These are phyloP conservation scores for Sterna hirundo DNA, from an alignment of 2,113 vertebrate species.

Conservation along the genomic window DNA sequence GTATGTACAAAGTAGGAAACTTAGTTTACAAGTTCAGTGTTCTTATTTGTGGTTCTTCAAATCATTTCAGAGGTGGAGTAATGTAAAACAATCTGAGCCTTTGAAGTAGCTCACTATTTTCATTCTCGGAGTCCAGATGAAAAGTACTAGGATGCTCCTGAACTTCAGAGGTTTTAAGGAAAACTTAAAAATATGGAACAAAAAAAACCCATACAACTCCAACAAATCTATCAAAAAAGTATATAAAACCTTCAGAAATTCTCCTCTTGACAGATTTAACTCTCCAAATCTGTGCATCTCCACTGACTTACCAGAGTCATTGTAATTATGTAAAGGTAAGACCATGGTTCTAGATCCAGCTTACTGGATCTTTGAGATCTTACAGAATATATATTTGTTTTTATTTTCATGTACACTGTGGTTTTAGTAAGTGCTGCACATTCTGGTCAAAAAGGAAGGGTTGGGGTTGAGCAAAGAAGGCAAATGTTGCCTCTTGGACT, in stretches of 20 bases:
- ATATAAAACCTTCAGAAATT: neutral
- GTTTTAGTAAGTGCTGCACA: neutral
- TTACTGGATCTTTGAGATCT: neutral
- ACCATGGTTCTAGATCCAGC: neutral
- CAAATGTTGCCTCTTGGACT: neutral
- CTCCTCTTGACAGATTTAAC: neutral
- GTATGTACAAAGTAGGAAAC: neutral
- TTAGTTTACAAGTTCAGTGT: neutral
- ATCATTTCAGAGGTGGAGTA: neutral
- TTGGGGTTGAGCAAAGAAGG: neutral
- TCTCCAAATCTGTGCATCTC: neutral
- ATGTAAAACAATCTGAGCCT: neutral
- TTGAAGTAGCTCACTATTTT: neutral
- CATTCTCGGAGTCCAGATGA: neutral
- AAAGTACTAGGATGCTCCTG: fast-evolving
- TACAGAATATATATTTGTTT: neutral
- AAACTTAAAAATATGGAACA: neutral
- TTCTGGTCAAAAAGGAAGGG: neutral
- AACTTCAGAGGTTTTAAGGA: neutral
- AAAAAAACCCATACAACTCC: neutral
- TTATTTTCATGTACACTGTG: neutral
- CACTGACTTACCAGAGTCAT: neutral
- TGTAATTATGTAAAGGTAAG: neutral
- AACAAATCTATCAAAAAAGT: neutral
- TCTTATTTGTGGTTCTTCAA: neutral